phyloP scores from a whole-genome alignment of 2,797 vertebrate genomes.

The Ctenochaetus hawaiiensis region DNA sequence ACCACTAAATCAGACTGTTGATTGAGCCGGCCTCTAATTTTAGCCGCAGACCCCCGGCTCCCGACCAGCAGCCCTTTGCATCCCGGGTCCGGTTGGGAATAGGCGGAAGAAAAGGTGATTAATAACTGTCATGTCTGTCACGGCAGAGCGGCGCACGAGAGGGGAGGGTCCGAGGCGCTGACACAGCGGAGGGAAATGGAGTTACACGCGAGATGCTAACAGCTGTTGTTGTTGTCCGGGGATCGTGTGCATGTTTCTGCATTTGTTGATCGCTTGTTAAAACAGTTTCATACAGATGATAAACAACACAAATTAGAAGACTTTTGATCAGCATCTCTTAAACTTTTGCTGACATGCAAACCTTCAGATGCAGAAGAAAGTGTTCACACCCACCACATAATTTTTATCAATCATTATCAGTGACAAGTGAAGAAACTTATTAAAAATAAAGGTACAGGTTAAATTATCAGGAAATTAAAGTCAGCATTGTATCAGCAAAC shows the following conservation, averaged over 20 bases:
- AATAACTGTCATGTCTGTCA: constrained; percentile 88
- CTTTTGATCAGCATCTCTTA: too few species aligned
- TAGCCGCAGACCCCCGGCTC: constrained; percentile 70
- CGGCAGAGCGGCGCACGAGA: constrained; percentile 62
- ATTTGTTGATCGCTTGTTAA: not conserved
- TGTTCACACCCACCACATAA: too few species aligned
- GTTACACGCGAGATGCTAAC: constrained; percentile 77
- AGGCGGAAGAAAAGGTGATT: constrained; percentile 86
- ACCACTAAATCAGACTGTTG: constrained; percentile 82
- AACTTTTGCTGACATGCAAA: too few species aligned
- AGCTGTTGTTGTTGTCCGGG: constrained; percentile 61
- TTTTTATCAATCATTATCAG: too few species aligned
- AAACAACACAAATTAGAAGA: not conserved
- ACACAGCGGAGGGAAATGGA: constrained; percentile 56
- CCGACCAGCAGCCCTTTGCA: constrained; percentile 56
- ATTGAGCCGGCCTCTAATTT: constrained; percentile 88
- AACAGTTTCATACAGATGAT: not conserved
- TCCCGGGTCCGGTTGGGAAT: constrained; percentile 81
- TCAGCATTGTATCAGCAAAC: too few species aligned
- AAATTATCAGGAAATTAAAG: too few species aligned
- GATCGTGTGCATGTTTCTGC: constrained; percentile 13
- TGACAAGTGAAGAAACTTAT: too few species aligned
- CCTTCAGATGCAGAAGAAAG: too few species aligned
- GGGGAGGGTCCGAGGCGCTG: constrained; percentile 40
- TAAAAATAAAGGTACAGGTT: too few species aligned